These are phyloP conservation scores for Suncus etruscus DNA, from an alignment of 2,113 vertebrate species.

Conservation along the genomic window DNA sequence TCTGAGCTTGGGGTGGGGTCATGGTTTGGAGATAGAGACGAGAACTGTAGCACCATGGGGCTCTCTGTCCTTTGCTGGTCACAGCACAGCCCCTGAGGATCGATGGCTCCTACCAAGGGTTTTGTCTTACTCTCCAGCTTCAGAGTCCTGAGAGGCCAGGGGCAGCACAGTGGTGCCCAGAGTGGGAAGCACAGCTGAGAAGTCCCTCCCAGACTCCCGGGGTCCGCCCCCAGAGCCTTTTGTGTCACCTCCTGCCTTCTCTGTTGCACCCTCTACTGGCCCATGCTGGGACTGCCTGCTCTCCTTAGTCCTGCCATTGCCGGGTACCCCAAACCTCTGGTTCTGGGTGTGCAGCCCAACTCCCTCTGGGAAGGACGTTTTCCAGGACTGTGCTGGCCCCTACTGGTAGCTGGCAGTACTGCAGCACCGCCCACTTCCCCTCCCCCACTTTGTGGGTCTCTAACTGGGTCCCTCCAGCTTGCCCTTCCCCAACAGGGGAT, in stretches of 20 bases:
- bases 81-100: background rate
- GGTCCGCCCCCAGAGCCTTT: background rate
- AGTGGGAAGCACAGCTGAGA: background rate
- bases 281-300: background rate
- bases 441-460: background rate
- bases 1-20: background rate
- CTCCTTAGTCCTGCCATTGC: background rate
- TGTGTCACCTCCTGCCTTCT: background rate
- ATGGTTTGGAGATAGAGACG: background rate
- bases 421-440: background rate
- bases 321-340: slow-evolving; percentile 53
- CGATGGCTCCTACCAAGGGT: background rate
- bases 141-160: background rate
- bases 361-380: slow-evolving; percentile 38
- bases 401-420: slow-evolving; percentile 61
- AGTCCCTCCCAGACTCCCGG: background rate
- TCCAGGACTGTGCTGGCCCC: slow-evolving; percentile 77
- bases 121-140: background rate
- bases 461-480: background rate
- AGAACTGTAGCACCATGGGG: accelerated
- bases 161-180: background rate
- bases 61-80: background rate
- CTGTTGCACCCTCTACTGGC: background rate
- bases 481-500: background rate
- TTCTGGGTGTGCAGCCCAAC: background rate